phyloP scores from a whole-genome alignment of 2,113 vertebrate species.

The Thalassoma bifasciatum region DNA sequence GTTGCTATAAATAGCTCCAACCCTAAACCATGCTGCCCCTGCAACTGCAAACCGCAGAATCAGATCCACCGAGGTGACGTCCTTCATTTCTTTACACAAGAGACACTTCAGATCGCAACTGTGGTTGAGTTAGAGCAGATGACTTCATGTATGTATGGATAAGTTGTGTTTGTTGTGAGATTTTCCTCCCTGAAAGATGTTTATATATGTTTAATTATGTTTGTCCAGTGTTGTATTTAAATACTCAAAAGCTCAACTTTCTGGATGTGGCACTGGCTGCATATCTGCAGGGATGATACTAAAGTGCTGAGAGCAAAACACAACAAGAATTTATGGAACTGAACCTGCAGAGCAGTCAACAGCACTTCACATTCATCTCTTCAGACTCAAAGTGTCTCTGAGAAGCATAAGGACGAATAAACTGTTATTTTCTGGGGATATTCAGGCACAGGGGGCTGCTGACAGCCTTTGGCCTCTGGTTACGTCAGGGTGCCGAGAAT shows the following conservation, averaged over 20 bases:
- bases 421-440: conserved; percentile 10
- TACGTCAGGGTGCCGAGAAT: conserved; percentile 59
- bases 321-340: conserved; percentile 3
- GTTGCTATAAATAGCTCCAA: conserved; percentile 74
- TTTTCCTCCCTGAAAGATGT: not conserved
- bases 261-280: not conserved
- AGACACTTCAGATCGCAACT: conserved; percentile 1
- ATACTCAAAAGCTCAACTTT: conserved; percentile 1
- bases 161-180: not conserved
- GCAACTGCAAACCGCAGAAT: conserved; percentile 58
- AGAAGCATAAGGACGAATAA: conserved; percentile 6
- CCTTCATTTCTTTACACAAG: conserved; percentile 33
- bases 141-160: not conserved
- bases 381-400: not conserved
- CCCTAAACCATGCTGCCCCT: conserved; percentile 65
- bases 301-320: not conserved
- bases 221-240: not conserved
- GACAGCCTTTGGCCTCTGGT: conserved; percentile 42
- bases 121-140: not conserved
- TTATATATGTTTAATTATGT: not conserved
- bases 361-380: not conserved
- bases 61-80: conserved; percentile 53
- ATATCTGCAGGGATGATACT: not conserved
- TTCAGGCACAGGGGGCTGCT: conserved; percentile 1
- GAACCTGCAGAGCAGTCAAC: not conserved